Base-by-base conservation (phyloP, 1,140 invertebrate species). In the Tigriopus japonicus region DNA sequence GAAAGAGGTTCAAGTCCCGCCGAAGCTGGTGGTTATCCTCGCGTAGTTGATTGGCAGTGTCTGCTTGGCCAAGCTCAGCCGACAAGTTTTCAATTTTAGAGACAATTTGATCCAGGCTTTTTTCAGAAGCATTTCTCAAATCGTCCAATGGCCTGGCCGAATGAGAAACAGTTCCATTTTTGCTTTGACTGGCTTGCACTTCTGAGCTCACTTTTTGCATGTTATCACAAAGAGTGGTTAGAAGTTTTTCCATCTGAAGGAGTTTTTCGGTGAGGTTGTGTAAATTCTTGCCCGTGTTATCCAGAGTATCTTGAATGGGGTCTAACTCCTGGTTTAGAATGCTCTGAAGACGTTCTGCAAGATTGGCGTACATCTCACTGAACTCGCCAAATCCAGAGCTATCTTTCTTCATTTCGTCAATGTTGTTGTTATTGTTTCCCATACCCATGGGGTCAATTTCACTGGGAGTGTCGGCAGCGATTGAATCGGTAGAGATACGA, bases 1-100 rank as follows among this genome's bases (percentile, higher is more conserved):
- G 35, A 42, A n/a, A 58, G 21, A 15, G 13, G 14, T 58, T 28
- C 41, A 58, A 58, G 7, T 58, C 55, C 23, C 42, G 24, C 6
- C 55, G 13, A 23, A 58, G 55, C 7, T 41, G 55, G 6, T 17
- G 42, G 42, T 58, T 58, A 23, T 58, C 55, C 42, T 58, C 55
- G 6, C 55, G 55, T 15, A 58, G 28, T 58, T 58, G 55, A n/a
- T 42, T 41, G 17, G 55, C 21, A 21, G n/a, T 49, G 45, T 49
- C 45, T 21, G 21, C 21, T 17, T 49, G n/a, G 12, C n/a, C 45
- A 6, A 49, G n/a, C n/a, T 49, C 45, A 17, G 12, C n/a, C 6
- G 45, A 49, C 45, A 49, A 49, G 12, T 49, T 15, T 10, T 49
- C 45, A 12, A 49, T 49, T 21, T 21, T 49, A 10, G 45, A 15